Evolutionary conservation across 2,113 vertebrate species (phyloP).

Genomic region (Boulengeromyrus knoepffleri): DNA sequence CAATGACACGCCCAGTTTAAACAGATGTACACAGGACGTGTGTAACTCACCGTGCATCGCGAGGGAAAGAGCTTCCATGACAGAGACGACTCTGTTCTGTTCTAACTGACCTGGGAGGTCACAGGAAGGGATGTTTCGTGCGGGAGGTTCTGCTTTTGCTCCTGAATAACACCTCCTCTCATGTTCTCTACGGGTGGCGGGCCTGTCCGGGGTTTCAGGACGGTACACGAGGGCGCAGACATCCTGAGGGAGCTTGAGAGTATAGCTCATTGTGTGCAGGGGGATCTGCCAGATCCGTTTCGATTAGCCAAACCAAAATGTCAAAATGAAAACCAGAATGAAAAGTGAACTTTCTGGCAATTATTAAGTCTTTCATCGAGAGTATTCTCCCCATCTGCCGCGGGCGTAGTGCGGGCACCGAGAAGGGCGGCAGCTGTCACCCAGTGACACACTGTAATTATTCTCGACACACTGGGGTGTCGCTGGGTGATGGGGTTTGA

Average conservation of each 20-base stretch:
- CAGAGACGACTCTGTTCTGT: background rate
- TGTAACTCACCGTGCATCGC: background rate
- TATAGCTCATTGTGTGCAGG: background rate
- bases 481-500: background rate
- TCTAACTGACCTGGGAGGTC: background rate
- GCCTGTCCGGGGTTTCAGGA: background rate
- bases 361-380: background rate
- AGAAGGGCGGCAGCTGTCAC: background rate
- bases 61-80: background rate
- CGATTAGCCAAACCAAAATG: background rate
- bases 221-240: background rate
- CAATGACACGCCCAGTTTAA: background rate
- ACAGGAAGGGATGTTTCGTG: background rate
- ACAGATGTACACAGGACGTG: background rate
- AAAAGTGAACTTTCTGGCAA: background rate
- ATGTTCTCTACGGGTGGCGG: background rate
- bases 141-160: background rate
- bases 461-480: background rate
- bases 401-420: background rate
- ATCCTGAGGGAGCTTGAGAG: background rate
- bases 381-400: background rate
- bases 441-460: slow-evolving; percentile 24
- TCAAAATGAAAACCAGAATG: too few relatives aligned
- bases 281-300: background rate
- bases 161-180: background rate